A percentile compares a stretch with the other conserved stretches of the same genome.
These are phyloP conservation scores for Apodemia duryi DNA, from an alignment of 2,888 invertebrate genomes.

Conservation along the genomic window DNA sequence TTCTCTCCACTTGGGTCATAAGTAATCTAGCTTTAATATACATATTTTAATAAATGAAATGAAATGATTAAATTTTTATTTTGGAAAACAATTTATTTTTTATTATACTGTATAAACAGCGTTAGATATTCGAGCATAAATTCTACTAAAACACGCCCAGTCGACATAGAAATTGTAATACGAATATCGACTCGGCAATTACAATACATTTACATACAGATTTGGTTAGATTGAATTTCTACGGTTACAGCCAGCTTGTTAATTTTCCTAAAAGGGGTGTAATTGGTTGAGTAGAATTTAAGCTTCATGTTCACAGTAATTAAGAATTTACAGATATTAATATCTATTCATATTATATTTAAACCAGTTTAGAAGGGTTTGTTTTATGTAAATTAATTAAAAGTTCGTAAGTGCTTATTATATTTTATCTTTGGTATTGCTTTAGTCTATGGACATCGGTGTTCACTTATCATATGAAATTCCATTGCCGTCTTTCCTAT, in stretches of 20 bases:
- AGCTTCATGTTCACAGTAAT: slow-evolving; percentile 33
- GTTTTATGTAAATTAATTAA: too few species aligned
- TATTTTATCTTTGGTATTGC: too few species aligned
- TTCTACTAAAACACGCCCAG: slow-evolving; percentile 54
- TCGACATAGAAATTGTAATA: slow-evolving; percentile 65
- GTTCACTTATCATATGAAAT: too few species aligned
- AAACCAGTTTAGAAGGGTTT: neutral
- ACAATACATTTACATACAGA: slow-evolving; percentile 75
- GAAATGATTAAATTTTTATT: neutral
- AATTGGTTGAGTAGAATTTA: slow-evolving; percentile 60
- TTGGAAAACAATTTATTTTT: neutral
- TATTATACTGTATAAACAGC: neutral
- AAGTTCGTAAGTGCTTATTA: too few species aligned
- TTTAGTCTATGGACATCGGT: too few species aligned
- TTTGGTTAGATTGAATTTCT: slow-evolving; percentile 70
- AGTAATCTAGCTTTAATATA: too few species aligned
- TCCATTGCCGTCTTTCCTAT: too few species aligned
- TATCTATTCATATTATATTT: neutral
- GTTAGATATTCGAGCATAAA: slow-evolving; percentile 39
- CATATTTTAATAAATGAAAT: too few species aligned
- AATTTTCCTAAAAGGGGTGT: slow-evolving; percentile 74
- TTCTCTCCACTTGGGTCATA: too few species aligned
- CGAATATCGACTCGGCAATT: slow-evolving; percentile 67
- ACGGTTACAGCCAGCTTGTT: slow-evolving; percentile 60
- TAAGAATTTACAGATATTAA: slow-evolving; percentile 14